Percentiles rank a stretch among this genome's conserved stretches.
Evolutionary conservation across 1,140 invertebrate species (phyloP).

Genomic region (Papilio aristodemus): DNA sequence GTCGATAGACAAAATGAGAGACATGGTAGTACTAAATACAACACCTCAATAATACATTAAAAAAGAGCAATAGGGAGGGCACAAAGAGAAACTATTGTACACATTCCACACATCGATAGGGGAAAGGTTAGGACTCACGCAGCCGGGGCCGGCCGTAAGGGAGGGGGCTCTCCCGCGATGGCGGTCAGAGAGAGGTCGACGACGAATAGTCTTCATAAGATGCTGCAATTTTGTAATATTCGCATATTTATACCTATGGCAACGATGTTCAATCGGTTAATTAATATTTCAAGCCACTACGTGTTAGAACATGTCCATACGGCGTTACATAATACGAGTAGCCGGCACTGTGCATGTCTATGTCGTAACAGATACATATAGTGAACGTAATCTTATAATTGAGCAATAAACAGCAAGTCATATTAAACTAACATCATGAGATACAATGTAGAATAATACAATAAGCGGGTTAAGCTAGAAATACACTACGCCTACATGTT

Average conservation of each 20-base stretch:
- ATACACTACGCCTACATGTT: constrained; percentile 34
- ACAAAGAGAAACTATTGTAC: constrained; percentile 65
- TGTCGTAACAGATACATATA: not conserved
- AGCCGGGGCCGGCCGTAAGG: constrained; percentile 65
- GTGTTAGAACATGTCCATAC: constrained; percentile 22
- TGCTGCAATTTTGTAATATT: constrained; percentile 81
- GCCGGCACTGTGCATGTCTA: constrained; percentile 24
- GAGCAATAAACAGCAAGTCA: constrained; percentile 33
- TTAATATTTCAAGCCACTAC: constrained; percentile 43
- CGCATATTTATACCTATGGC: constrained; percentile 78
- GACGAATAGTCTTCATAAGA: constrained; percentile 83
- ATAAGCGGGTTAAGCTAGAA: constrained; percentile 34
- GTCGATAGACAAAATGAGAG: constrained; percentile 40
- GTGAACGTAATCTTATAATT: constrained; percentile 17
- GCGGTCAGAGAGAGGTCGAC: constrained; percentile 82
- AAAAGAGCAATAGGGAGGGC: constrained; percentile 48
- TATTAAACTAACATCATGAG: constrained; percentile 11
- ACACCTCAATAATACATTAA: constrained; percentile 68
- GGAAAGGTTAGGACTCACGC: constrained; percentile 72
- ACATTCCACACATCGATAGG: constrained; percentile 78
- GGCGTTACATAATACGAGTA: constrained; percentile 27
- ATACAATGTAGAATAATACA: constrained; percentile 26
- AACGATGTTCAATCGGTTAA: constrained; percentile 72
- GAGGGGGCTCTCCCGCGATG: constrained; percentile 71
- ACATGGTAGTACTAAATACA: constrained; percentile 57